Base-by-base conservation (phyloP, 2,888 invertebrate genomes). In the Stegana nigrithorax region DNA sequence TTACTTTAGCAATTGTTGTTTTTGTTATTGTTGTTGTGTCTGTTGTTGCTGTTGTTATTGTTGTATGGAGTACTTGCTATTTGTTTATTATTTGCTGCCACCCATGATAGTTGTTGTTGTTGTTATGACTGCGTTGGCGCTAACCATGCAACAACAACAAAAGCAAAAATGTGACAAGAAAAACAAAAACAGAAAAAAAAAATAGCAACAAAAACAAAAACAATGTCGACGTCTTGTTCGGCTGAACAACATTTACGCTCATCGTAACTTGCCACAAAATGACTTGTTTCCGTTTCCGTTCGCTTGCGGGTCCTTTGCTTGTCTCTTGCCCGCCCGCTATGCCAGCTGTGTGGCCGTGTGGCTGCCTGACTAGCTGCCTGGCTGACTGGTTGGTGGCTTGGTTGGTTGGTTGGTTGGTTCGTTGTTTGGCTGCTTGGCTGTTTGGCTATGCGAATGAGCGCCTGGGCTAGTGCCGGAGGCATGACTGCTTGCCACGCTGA, bases 241-340 rank as follows among this genome's bases (percentile, higher is more conserved):
- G 26, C 50, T 26, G n/a, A n/a, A 50, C 17, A 26, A n/a, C 50
- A 50, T 50, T 50, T 26, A 50, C 23, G 26, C 50, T n/a, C 50
- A n/a, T 75, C 80, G 78, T 77, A 81, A 81, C 72, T 81, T 75
- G 73, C 75, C 78, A 70, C 77, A 73, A 78, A 83, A 82, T 83
- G 75, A 78, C 83, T 83, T 83, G 77, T 80, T 82, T 83, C 83
- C 82, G 81, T 72, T 83, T 81, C 81, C 81, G 79, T 67, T 50
- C 26, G 50, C 50, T 50, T 50, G 50, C 50, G 50, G 50, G 26
- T 12, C 23, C 23, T 25, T 21, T 23, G 10, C 23, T 4, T 7
- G 7, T n/a, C 26, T 4, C 10, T 23, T 42, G 42, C 42, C 6
- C n/a, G n/a, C n/a, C n/a, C n/a, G n/a, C n/a, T n/a, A n/a, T n/a